Percentiles rank a stretch among this genome's conserved stretches.
These are phyloP conservation scores for Leptopterna dolabrata DNA, from an alignment of 2,888 invertebrate species.

Conservation along the genomic window DNA sequence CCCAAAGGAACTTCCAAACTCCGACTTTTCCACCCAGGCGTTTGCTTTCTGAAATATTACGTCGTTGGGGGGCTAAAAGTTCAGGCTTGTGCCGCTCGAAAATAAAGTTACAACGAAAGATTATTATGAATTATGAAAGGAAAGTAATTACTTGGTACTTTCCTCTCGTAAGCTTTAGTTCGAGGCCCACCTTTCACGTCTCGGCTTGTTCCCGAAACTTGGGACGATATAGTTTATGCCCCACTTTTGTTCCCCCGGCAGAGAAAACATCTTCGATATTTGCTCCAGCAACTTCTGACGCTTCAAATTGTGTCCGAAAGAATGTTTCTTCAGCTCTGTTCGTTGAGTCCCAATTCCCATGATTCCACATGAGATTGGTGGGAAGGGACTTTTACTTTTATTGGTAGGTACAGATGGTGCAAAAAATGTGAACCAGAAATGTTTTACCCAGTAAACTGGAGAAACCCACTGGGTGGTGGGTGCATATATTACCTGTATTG, in stretches of 20 bases:
- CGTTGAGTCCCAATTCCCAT: not conserved
- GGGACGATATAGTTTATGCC: constrained; percentile 4
- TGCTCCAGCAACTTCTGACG: not conserved
- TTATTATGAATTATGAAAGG: constrained; percentile 45
- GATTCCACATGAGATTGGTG: too few species aligned
- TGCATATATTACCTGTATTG: too few species aligned
- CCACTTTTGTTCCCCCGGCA: not conserved
- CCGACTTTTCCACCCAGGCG: not conserved
- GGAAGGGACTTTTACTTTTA: too few species aligned
- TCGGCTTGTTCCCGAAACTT: not conserved
- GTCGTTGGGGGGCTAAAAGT: not conserved
- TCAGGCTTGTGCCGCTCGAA: not conserved
- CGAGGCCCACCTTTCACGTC: not conserved
- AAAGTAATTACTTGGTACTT: constrained; percentile 36
- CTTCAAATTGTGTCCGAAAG: not conserved
- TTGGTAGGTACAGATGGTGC: too few species aligned
- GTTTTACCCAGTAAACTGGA: too few species aligned
- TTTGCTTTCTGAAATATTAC: not conserved
- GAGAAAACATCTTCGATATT: not conserved
- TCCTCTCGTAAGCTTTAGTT: not conserved
- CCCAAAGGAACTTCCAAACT: not conserved
- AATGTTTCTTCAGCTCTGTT: not conserved
- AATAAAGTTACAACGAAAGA: constrained; percentile 20
- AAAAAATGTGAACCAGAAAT: too few species aligned
- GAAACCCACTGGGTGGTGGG: too few species aligned